phyloP scores from a whole-genome alignment of 2,888 invertebrate species.

The Ligdia adustata region DNA sequence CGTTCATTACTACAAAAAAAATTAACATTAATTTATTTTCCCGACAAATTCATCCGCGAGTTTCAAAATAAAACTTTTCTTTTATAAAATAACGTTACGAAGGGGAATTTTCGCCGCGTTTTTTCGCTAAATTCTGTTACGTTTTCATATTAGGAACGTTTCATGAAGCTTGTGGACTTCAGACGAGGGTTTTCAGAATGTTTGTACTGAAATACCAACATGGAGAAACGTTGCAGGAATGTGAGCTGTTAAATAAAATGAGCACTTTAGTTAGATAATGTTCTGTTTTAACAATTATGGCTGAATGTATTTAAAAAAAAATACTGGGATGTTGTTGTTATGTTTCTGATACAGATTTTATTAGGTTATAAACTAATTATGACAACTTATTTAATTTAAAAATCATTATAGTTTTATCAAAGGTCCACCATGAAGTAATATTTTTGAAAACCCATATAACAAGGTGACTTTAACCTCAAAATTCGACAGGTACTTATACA shows the following conservation, averaged over 20 bases:
- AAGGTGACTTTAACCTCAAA: too few relatives aligned
- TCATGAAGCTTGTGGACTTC: conserved; percentile 9
- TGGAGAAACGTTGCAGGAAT: conserved; percentile 9
- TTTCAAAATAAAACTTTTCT: conserved; percentile 8
- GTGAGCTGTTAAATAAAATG: neutral
- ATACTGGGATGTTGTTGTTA: too few relatives aligned
- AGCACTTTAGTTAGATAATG: too few relatives aligned
- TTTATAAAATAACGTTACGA: conserved; percentile 5
- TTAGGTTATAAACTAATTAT: too few relatives aligned
- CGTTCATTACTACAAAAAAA: neutral
- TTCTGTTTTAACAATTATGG: too few relatives aligned
- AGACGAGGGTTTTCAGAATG: conserved; percentile 3
- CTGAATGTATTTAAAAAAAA: too few relatives aligned
- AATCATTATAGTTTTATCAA: too few relatives aligned
- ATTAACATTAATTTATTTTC: conserved; percentile 7
- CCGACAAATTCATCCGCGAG: neutral
- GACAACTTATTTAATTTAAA: too few relatives aligned
- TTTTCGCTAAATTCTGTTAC: conserved; percentile 2
- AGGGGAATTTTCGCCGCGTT: conserved; percentile 2
- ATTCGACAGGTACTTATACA: too few relatives aligned
- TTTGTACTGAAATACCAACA: conserved; percentile 4
- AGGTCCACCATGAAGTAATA: too few relatives aligned
- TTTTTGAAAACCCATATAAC: too few relatives aligned
- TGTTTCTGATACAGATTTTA: too few relatives aligned
- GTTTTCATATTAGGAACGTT: conserved; percentile 3